phyloP scores from a whole-genome alignment of 2,888 invertebrate genomes.

The Diabrotica balteata region DNA sequence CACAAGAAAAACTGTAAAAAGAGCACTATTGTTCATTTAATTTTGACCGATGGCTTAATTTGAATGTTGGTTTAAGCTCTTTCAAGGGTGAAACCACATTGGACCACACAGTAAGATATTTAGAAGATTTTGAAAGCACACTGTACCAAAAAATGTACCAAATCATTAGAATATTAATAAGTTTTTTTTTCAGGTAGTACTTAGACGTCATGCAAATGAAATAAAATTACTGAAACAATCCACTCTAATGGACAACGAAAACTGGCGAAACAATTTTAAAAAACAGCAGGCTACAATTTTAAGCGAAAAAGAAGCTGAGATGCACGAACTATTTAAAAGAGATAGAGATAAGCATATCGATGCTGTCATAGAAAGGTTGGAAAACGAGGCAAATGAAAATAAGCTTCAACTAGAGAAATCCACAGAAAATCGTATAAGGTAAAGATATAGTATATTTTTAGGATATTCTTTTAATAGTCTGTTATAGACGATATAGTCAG shows the following conservation, averaged over 20 bases:
- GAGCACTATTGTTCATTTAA: no score
- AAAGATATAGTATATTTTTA: background rate
- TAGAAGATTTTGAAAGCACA: no score
- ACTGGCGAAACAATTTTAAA: conserved; percentile 69
- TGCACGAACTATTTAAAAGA: conserved; percentile 72
- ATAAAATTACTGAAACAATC: conserved; percentile 67
- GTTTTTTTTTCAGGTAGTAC: conserved; percentile 48
- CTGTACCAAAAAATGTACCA: no score
- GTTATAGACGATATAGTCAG: no score
- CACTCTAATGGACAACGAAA: conserved; percentile 68
- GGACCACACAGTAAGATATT: no score
- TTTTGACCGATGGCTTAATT: no score
- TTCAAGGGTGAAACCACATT: no score
- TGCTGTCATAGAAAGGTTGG: conserved; percentile 72
- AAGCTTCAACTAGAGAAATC: conserved; percentile 70
- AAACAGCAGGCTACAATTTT: conserved; percentile 68
- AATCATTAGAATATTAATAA: background rate
- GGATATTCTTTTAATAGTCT: background rate
- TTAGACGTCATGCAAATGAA: conserved; percentile 63
- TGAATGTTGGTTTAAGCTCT: no score
- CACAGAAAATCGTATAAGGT: conserved; percentile 62
- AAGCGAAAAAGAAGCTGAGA: conserved; percentile 71
- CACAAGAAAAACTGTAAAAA: no score
- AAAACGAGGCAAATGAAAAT: conserved; percentile 69
- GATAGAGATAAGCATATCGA: conserved; percentile 84